A percentile compares a stretch with the other conserved stretches of the same genome.
These are phyloP conservation scores for Geophilus truncorum DNA, from an alignment of 2,888 invertebrate species.

Conservation along the genomic window DNA sequence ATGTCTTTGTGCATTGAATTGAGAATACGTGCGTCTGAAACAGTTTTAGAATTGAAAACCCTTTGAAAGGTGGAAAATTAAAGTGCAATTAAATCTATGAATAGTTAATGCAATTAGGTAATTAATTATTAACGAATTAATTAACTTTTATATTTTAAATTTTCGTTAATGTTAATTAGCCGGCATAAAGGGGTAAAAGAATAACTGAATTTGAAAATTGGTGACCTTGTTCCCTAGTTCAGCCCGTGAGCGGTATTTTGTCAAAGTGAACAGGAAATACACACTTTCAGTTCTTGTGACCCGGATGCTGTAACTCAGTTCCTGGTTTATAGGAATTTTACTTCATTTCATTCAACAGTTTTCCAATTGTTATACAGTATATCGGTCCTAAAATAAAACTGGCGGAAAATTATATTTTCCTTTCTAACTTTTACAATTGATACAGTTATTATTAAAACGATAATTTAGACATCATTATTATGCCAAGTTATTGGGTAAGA, in stretches of 20 bases:
- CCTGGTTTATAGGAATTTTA: constrained; percentile 15
- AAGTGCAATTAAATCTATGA: not conserved
- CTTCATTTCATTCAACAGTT: not conserved
- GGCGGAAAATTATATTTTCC: not conserved
- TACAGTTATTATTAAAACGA: not conserved
- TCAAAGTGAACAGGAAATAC: constrained; percentile 12
- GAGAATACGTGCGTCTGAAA: not conserved
- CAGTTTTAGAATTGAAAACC: not conserved
- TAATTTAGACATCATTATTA: not conserved
- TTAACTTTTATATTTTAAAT: not conserved
- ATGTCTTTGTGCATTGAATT: not conserved
- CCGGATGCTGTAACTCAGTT: constrained; percentile 1
- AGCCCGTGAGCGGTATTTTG: constrained; percentile 1
- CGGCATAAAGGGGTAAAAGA: not conserved
- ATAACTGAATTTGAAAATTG: not conserved
- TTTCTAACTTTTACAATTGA: not conserved
- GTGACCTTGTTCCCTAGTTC: not conserved
- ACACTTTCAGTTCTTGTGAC: constrained; percentile 15
- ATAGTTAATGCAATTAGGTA: not conserved
- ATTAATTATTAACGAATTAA: not conserved
- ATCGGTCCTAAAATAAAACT: not conserved
- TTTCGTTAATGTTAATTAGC: not conserved
- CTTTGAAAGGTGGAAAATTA: not conserved
- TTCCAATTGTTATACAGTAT: not conserved
- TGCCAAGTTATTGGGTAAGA: not conserved